These are phyloP conservation scores for Drosophila infuscata DNA, from an alignment of 2,888 invertebrate genomes.

Conservation along the genomic window DNA sequence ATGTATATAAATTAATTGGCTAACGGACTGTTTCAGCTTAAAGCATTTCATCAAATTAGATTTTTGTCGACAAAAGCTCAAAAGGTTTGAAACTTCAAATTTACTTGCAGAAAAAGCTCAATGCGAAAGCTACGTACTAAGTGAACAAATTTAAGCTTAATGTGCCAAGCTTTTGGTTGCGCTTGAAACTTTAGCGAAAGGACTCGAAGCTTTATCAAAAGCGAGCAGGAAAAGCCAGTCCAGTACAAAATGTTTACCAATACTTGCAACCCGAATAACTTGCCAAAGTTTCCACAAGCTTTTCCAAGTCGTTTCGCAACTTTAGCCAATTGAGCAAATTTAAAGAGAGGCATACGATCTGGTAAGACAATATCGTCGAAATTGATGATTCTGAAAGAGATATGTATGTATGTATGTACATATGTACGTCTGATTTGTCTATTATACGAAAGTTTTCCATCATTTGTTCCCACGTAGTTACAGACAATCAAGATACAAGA, in stretches of 20 bases:
- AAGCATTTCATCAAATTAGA: background rate
- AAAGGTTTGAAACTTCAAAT: background rate
- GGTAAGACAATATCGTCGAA: background rate
- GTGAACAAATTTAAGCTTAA: no score
- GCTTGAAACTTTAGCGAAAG: background rate
- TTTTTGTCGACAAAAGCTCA: background rate
- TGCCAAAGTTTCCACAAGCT: background rate
- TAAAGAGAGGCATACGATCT: background rate
- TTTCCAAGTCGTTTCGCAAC: background rate
- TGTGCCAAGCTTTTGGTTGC: background rate
- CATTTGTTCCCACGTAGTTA: background rate
- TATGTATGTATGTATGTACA: no score
- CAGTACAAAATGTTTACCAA: background rate
- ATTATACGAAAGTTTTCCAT: background rate
- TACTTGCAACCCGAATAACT: background rate
- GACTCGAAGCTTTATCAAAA: background rate
- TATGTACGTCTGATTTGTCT: background rate
- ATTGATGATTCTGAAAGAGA: background rate
- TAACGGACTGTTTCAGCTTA: background rate
- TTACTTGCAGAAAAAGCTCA: background rate
- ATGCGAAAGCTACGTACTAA: background rate
- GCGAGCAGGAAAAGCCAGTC: background rate
- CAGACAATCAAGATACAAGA: background rate
- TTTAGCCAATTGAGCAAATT: background rate
- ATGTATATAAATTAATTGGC: background rate